Base-by-base conservation (phyloP, 2,888 invertebrate species). In the Troides oblongomaculatus region DNA sequence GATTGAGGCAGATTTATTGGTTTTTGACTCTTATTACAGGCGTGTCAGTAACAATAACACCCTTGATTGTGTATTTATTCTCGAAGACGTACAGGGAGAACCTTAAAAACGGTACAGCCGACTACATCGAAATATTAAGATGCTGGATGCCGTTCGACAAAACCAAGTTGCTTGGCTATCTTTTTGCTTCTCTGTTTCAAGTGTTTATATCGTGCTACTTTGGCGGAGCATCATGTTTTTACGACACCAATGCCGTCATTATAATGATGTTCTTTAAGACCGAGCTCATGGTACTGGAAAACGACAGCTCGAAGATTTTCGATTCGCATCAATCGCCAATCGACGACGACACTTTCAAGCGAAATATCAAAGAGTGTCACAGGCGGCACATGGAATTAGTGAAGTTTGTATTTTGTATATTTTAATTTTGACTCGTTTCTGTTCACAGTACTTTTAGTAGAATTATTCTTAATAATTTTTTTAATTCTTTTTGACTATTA, bases 141-240 rank as follows among this genome's bases (percentile, higher is more conserved):
- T 85, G 87, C 3, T 88, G 88, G 88, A 83, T 86, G 0, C 88
- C 88, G 0, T 88, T 86, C 53, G 78, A 87, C 70, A 88, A 89
- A 69, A 85, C 73, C 12, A 80, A 73, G 0, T 21, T 74, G 0
- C 39, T 53, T 8, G 86, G 88, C 0, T 87, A 87, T 68, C 57
- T 87, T 1, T 73, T 69, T 0, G 86, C 87, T 0, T 85, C 81
- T 0, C 46, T 73, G 0, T 81, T 78, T 30, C 88, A 89, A 74
- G 81, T 79, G 17, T 85, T 80, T 58, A 86, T 82, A 0, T 79
- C 86, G 0, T 78, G 85, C 0, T 84, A 84, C 5, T 87, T 85
- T 0, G 84, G 84, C 0, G 87, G 87, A 0, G 88, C 85, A 85
- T 86, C 88, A 6, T 86, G 84, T 0, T 84, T 87, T 2, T 88